Conservation (phyloP, 1,140 invertebrate genomes). For the Saccostrea echinata region DNA sequence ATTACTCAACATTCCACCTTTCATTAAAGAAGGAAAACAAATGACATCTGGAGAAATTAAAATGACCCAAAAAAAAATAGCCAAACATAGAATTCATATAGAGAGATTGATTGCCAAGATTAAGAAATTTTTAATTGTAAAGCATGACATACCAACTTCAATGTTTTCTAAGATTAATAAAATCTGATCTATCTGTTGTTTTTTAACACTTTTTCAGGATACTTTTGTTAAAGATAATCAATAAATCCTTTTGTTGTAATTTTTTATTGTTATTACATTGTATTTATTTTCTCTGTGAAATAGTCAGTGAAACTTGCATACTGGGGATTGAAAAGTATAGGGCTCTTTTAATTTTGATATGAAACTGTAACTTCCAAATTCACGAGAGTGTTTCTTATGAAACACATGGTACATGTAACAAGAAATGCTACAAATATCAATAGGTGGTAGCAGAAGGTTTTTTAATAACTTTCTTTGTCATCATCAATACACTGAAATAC, state of each 20-base stretch:
- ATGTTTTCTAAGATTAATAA: conserved; percentile 58
- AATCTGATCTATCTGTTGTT: conserved; percentile 58
- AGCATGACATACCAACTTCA: conserved; percentile 53
- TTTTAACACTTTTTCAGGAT: conserved; percentile 58
- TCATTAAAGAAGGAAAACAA: background rate
- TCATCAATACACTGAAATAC: background rate
- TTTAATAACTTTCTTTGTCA: background rate
- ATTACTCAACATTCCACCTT: background rate
- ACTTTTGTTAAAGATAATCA: conserved; percentile 55
- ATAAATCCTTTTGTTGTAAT: background rate
- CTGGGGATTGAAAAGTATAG: background rate
- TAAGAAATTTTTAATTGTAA: conserved; percentile 57
- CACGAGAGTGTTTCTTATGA: too few relatives aligned
- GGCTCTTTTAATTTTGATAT: background rate
- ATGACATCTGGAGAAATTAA: background rate
- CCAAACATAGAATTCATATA: conserved; percentile 50
- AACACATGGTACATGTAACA: too few relatives aligned
- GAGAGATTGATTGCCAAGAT: conserved; percentile 60
- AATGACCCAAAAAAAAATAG: background rate
- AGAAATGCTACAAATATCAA: too few relatives aligned
- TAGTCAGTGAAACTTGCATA: background rate
- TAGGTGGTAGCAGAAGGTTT: too few relatives aligned
- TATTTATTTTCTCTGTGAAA: background rate
- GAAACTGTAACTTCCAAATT: too few relatives aligned
- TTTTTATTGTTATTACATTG: background rate